These are phyloP conservation scores for Pseudorhiza aurosa DNA, from an alignment of 30 jellyfish, hydroid and myxozoan species.

Conservation along the genomic window DNA sequence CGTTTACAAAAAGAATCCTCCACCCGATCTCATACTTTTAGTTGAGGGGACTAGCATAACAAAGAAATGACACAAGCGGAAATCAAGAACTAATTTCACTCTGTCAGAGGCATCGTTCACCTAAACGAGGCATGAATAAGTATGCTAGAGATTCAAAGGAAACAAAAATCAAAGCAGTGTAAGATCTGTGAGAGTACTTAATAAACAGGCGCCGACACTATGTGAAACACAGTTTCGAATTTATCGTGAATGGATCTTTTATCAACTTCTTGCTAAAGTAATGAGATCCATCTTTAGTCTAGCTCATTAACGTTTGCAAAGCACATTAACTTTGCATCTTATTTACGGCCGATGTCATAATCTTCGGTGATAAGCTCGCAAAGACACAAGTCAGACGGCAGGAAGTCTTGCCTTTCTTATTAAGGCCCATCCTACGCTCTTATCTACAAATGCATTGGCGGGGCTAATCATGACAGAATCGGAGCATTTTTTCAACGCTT, in stretches of 20 bases:
- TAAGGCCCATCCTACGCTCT: conserved; percentile 3
- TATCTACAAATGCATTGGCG: conserved; percentile 5
- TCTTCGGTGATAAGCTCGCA: neutral
- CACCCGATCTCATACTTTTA: too few relatives aligned
- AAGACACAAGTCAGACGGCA: conserved; percentile 55
- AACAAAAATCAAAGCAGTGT: too few relatives aligned
- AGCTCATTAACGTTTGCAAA: conserved; percentile 37
- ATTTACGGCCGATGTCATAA: conserved; percentile 36
- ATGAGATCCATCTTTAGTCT: conserved; percentile 25
- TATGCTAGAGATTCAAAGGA: too few relatives aligned
- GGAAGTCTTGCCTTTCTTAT: conserved; percentile 28
- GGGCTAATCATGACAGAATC: conserved; percentile 2
- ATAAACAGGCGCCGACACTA: conserved; percentile 9
- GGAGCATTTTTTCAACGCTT: neutral
- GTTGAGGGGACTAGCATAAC: too few relatives aligned
- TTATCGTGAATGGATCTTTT: conserved; percentile 22
- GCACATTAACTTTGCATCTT: conserved; percentile 31
- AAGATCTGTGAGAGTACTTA: conserved; percentile 4
- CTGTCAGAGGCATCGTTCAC: too few relatives aligned
- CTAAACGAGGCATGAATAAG: too few relatives aligned
- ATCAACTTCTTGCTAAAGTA: neutral
- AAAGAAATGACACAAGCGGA: too few relatives aligned
- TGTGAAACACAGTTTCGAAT: neutral
- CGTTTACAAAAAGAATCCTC: too few relatives aligned
- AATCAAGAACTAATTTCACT: too few relatives aligned